Evolutionary conservation across 2,888 invertebrate species (phyloP).

Genomic region (Helicoverpa assulta): DNA sequence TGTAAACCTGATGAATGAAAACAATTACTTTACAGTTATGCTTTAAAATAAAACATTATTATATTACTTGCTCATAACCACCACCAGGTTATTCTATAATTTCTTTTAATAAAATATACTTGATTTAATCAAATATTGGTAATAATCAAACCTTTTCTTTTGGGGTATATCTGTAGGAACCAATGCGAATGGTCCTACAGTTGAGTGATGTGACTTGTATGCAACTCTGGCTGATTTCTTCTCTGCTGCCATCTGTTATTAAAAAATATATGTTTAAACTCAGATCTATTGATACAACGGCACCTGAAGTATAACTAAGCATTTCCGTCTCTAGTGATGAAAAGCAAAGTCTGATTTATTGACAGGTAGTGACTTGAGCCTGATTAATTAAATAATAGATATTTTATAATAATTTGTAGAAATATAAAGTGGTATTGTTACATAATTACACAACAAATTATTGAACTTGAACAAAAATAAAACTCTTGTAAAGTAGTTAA

Average conservation of each 20-base stretch:
- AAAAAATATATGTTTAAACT: slow-evolving; percentile 9
- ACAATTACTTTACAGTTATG: slow-evolving; percentile 7
- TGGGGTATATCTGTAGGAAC: slow-evolving; percentile 95
- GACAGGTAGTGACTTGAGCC: no score
- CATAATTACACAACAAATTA: no score
- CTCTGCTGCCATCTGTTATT: slow-evolving; percentile 88
- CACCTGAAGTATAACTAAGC: no score
- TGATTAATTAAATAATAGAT: no score
- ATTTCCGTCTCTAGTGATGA: no score
- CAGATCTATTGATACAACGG: neutral
- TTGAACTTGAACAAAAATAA: no score
- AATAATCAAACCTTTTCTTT: slow-evolving; percentile 91
- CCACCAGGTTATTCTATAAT: neutral
- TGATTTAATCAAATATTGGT: neutral
- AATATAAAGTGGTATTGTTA: no score
- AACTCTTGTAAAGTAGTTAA: no score
- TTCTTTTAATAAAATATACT: neutral
- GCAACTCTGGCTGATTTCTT: slow-evolving; percentile 84
- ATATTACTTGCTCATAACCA: neutral
- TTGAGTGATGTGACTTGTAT: slow-evolving; percentile 89
- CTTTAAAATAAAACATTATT: neutral
- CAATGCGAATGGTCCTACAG: slow-evolving; percentile 95
- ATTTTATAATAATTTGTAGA: no score
- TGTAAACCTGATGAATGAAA: slow-evolving; percentile 84
- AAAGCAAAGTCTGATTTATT: no score